These are phyloP conservation scores for Melanchra persicariae DNA, from an alignment of 2,888 invertebrate genomes.

Conservation along the genomic window DNA sequence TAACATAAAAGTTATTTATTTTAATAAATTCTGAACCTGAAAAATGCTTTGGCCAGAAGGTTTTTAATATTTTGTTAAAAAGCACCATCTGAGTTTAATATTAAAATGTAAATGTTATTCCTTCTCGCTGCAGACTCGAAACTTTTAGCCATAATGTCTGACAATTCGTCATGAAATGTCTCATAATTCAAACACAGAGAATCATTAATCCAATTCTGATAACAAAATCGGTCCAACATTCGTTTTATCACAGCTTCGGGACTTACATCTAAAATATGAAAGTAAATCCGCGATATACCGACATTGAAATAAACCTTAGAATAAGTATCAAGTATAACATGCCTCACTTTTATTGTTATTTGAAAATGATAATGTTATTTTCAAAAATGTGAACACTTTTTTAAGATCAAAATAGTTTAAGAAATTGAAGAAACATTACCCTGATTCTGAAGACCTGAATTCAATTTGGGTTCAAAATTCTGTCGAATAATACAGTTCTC, in stretches of 20 bases:
- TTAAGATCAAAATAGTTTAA: not conserved
- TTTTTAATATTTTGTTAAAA: not conserved
- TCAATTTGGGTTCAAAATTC: not conserved
- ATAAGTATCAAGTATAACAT: constrained; percentile 11
- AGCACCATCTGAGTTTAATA: constrained; percentile 15
- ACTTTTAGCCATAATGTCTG: not conserved
- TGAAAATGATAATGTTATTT: not conserved
- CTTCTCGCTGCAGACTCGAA: not conserved
- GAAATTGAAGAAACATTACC: not conserved
- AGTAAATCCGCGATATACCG: constrained; percentile 38
- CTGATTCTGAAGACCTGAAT: not conserved
- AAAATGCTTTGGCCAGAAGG: constrained; percentile 15
- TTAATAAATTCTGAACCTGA: not conserved
- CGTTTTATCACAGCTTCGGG: constrained; percentile 65
- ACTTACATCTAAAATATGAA: constrained; percentile 50
- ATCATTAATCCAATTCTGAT: not conserved
- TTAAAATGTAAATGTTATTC: not conserved
- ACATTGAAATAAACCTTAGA: constrained; percentile 11
- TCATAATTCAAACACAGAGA: constrained; percentile 1
- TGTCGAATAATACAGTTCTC: not conserved
- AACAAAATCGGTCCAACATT: constrained; percentile 12
- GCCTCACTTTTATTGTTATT: constrained; percentile 23
- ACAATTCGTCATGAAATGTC: constrained; percentile 4
- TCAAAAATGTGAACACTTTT: not conserved
- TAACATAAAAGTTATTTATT: not conserved